These are phyloP conservation scores for Tachuris rubrigastra DNA, from an alignment of 2,113 vertebrate genomes.

Conservation along the genomic window DNA sequence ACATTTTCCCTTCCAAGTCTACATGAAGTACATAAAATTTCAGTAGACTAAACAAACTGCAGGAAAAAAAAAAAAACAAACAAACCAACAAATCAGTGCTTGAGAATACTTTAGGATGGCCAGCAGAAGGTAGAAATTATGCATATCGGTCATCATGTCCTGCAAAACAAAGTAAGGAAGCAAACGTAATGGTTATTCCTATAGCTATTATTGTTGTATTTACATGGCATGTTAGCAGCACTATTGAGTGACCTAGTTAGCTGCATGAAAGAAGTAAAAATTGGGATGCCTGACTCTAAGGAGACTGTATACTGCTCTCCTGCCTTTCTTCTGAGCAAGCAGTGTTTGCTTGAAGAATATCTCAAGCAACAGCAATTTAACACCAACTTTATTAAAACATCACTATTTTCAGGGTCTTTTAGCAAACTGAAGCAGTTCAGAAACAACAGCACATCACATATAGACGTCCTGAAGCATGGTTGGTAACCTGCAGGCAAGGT, in stretches of 20 bases:
- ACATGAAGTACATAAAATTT: background rate
- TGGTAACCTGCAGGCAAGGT: background rate
- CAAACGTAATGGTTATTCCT: background rate
- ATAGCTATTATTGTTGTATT: background rate
- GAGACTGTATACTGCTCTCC: background rate
- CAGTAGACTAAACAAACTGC: rapidly evolving
- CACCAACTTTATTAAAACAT: background rate
- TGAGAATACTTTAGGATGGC: background rate
- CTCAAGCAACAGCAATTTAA: background rate
- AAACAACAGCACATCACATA: background rate
- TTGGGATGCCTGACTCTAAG: background rate
- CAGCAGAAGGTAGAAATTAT: background rate
- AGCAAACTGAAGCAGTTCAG: background rate
- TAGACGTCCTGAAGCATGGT: background rate
- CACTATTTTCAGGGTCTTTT: background rate
- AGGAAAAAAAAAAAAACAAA: background rate
- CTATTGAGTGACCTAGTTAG: background rate
- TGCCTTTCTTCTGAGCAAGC: background rate
- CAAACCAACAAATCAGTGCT: background rate
- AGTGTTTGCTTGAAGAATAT: background rate
- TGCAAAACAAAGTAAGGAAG: background rate
- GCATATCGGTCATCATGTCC: rapidly evolving
- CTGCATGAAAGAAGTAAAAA: background rate
- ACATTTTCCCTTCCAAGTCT: background rate
- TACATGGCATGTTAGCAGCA: background rate